A percentile compares a stretch with the other conserved stretches of the same genome.
Evolutionary conservation across 2,113 vertebrate genomes (phyloP).

Genomic region (Eudorcas thomsonii): DNA sequence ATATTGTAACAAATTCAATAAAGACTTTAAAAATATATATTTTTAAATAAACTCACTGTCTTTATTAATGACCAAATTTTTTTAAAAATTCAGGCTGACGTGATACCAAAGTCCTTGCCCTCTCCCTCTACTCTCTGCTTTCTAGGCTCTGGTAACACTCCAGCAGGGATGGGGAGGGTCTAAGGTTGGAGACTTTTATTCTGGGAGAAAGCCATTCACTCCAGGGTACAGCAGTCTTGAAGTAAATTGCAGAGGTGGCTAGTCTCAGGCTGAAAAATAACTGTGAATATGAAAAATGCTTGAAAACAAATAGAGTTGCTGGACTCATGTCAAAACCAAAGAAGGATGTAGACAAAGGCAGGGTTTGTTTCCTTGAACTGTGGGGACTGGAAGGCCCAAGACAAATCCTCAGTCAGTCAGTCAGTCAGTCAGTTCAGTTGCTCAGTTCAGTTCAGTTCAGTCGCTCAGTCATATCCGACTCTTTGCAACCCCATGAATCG

Average conservation of each 20-base stretch:
- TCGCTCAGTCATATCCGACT: accelerated
- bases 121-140: neutral
- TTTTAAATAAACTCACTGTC: neutral
- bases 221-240: neutral
- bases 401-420: neutral
- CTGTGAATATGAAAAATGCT: neutral
- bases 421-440: neutral
- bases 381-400: neutral
- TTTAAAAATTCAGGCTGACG: neutral
- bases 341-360: neutral
- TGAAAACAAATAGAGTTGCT: neutral
- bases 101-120: neutral
- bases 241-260: neutral
- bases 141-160: neutral
- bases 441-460: neutral
- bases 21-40: neutral
- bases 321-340: neutral
- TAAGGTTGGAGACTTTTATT: neutral
- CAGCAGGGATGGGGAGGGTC: neutral
- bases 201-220: neutral
- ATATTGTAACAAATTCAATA: neutral
- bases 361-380: neutral
- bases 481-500: neutral
- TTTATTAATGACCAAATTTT: neutral
- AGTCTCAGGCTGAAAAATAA: neutral